Evolutionary conservation across 53 echinoderm and acorn worm genomes (phyloP), one percentile per base, ranked within the genome.

Genomic region (Apostichopus leukothele): DNA sequence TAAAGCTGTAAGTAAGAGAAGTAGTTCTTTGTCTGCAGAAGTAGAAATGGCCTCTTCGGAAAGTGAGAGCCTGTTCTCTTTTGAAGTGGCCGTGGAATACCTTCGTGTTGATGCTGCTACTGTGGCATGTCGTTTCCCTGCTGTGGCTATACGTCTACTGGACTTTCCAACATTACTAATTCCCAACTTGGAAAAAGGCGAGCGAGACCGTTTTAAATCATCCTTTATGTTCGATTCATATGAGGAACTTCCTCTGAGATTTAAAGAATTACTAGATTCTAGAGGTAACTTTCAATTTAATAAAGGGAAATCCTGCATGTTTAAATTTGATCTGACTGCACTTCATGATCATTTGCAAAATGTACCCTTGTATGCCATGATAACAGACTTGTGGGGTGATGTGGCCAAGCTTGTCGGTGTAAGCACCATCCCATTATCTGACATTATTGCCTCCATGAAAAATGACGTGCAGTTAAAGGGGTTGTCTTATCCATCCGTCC

Each of bases 291-390:
- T 94, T 77, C 88, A 90, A 76, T 53, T 97, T 78, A 94, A 97
- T 23, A 95, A 94, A 83, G 95, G 98, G 39, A 97, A 95, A 67
- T 97, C 98, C 1, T 95, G 94, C 27, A 90, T 97, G 88, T 95
- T 95, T 76, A 97, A 95, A 75, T 92, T 92, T 88, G 87, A 92
- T 74, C 74, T 95, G 5, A 67, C 91, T 50, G 89, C 88, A 18
- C 90, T 97, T 73, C 84, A 89, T 52, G 90, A 75, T 13, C 92
- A 93, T 87, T 90, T 97, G 77, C 86, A 86, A 5, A 95, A 91
- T 83, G 93, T 95, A 12, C 98, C 98, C 5, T 89, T 97, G 67
- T 97, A 97, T 84, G 78, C 95, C 9, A 95, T 95, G 93, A 83
- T 97, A 26, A 89, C 95, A 60, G 98, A 97, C 80, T 74, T 94